Percentiles rank a stretch among this genome's conserved stretches.
Evolutionary conservation across 2,113 vertebrate species (phyloP).

Genomic region (Sarotherodon lohbergeri): DNA sequence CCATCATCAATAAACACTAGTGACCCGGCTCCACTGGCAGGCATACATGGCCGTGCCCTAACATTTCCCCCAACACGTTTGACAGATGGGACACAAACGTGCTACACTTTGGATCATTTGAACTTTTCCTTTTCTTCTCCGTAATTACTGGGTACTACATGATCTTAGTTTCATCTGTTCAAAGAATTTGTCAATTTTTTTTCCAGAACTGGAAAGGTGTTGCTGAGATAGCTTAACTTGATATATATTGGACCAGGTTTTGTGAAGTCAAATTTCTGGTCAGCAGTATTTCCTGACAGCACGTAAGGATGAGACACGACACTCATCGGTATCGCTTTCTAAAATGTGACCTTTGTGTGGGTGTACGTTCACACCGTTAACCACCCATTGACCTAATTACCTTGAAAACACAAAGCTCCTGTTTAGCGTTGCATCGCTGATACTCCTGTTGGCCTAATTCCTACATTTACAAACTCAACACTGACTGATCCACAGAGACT

Average conservation of each 20-base stretch:
- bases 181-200: fast-evolving
- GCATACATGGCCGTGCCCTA: neutral
- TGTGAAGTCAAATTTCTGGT: neutral
- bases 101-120: neutral
- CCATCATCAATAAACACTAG: neutral
- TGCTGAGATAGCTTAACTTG: neutral
- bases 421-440: neutral
- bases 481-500: neutral
- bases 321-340: slow-evolving; percentile 34
- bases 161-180: neutral
- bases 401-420: slow-evolving; percentile 4
- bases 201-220: neutral
- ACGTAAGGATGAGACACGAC: neutral
- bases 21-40: neutral
- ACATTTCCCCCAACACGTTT: neutral
- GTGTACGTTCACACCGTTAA: slow-evolving; percentile 39
- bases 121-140: neutral
- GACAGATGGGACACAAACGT: neutral
- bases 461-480: neutral
- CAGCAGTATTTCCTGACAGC: neutral
- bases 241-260: neutral
- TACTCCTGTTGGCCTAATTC: neutral
- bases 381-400: slow-evolving; percentile 56
- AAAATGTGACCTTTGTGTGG: slow-evolving; percentile 7
- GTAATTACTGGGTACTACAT: neutral